A percentile compares a stretch with the other conserved stretches of the same genome.
These are phyloP conservation scores for Bovichtus variegatus DNA, from an alignment of 2,797 vertebrate genomes.

Conservation along the genomic window DNA sequence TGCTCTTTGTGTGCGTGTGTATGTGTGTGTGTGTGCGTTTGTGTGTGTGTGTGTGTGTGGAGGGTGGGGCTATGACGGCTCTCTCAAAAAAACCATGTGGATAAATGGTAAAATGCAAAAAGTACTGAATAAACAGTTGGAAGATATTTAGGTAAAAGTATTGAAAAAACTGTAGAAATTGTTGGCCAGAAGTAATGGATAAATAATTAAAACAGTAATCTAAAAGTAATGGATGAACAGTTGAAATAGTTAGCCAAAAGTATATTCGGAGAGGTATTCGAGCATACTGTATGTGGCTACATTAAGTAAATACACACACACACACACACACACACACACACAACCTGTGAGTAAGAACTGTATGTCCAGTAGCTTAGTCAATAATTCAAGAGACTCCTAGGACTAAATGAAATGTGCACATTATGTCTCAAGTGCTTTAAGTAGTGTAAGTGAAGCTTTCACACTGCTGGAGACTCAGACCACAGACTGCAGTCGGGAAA, in stretches of 20 bases:
- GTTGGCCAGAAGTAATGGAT: background rate
- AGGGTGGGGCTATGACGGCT: too few relatives aligned
- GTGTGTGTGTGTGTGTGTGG: too few relatives aligned
- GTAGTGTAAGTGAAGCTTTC: constrained; percentile 46
- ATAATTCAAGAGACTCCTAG: constrained; percentile 68
- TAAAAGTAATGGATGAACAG: too few relatives aligned
- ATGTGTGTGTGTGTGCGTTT: too few relatives aligned
- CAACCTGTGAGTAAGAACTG: constrained; percentile 30
- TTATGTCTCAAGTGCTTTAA: constrained; percentile 61
- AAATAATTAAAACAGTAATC: too few relatives aligned
- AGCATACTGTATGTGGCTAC: background rate
- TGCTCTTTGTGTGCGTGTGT: too few relatives aligned
- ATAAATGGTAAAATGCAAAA: too few relatives aligned
- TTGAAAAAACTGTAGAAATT: too few relatives aligned
- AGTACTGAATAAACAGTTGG: too few relatives aligned
- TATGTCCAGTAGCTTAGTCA: constrained; percentile 57
- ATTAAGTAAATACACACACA: constrained; percentile 30
- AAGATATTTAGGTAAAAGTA: too few relatives aligned
- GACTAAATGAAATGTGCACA: constrained; percentile 69
- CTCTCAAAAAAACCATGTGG: too few relatives aligned
- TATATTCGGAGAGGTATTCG: too few relatives aligned
- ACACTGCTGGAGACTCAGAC: constrained; percentile 29
- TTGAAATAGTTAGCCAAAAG: background rate
- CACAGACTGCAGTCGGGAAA: background rate
- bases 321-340: constrained; percentile 25